Conservation (phyloP, 2,888 invertebrate species). For the Choreutis nemorana region DNA sequence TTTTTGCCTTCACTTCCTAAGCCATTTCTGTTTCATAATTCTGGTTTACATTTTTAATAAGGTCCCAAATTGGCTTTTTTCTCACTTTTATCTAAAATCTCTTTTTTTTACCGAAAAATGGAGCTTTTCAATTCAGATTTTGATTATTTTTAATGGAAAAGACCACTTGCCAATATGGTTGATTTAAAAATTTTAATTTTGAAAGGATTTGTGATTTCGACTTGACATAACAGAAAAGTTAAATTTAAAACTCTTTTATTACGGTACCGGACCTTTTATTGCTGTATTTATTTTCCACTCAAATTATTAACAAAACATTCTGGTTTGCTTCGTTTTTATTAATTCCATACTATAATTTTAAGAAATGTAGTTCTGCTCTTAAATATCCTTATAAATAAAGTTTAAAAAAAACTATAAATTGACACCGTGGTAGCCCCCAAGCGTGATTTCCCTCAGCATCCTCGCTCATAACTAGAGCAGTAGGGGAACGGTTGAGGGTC, state of each 20-base stretch:
- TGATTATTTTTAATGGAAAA: not conserved
- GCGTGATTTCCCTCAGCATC: constrained; percentile 9
- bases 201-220: too few relatives aligned
- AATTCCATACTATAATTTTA: constrained; percentile 12
- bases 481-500: constrained; percentile 10
- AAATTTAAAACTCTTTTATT: too few relatives aligned
- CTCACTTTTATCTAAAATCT: constrained; percentile 5
- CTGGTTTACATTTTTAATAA: constrained; percentile 3
- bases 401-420: not conserved
- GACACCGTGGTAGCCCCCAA: constrained; percentile 6
- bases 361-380: constrained; percentile 10
- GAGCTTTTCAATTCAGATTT: not conserved
- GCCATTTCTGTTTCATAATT: not conserved
- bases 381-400: not conserved
- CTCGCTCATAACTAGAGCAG: constrained; percentile 20
- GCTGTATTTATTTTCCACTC: too few relatives aligned
- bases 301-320: too few relatives aligned
- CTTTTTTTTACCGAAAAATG: constrained; percentile 8
- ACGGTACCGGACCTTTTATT: too few relatives aligned
- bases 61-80: constrained; percentile 4
- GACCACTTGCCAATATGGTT: constrained; percentile 6
- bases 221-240: too few relatives aligned
- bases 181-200: too few relatives aligned
- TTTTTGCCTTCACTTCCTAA: constrained; percentile 7
- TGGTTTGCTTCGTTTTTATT: too few relatives aligned